Evolutionary conservation across 2,797 vertebrate species (phyloP), one percentile per base, ranked within the genome.

Genomic region (Sebastes alutus): DNA sequence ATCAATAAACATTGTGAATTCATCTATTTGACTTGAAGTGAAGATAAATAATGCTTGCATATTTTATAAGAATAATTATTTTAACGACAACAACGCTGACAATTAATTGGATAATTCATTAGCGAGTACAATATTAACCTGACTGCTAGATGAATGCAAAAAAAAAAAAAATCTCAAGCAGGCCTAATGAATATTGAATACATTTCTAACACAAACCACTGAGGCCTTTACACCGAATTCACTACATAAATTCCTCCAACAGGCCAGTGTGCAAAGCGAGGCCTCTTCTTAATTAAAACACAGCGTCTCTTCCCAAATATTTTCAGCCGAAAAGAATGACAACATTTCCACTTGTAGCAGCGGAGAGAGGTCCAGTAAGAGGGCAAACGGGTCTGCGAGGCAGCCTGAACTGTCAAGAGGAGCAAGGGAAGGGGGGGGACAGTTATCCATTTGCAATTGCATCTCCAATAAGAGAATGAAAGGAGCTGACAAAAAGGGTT

Each of bases 401-500:
- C 61, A 77, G 83, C 76, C 77, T 65, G 65, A 73, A 76, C 75
- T 82, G 88, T 87, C 84, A 88, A 75, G 68, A 75, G 70, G 46
- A 84, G 75, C 52, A n/a, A 8, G 27, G 79, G 72, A 72, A 72
- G 55, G 85, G 76, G 76, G 32, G 78, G 77, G 78, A 84, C 90
- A 86, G 11, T 77, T 74, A 69, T 93, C 85, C 85, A 91, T 92
- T 87, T 72, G 92, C 91, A 76, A 88, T 90, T 95, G 89, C 93
- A 91, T 93, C 93, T 90, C 81, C 93, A 95, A 94, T 94, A 94
- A 94, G 93, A 87, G 91, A 95, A 89, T 72, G 89, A 93, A 92
- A 95, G 89, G 90, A 92, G 91, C 92, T 93, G 95, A 96, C 95
- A 96, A 95, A 90, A 96, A 94, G 87, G 94, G 96, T 95, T 95